Conservation (phyloP, 2,113 vertebrate species). For the Myrmophylax atrothorax region DNA sequence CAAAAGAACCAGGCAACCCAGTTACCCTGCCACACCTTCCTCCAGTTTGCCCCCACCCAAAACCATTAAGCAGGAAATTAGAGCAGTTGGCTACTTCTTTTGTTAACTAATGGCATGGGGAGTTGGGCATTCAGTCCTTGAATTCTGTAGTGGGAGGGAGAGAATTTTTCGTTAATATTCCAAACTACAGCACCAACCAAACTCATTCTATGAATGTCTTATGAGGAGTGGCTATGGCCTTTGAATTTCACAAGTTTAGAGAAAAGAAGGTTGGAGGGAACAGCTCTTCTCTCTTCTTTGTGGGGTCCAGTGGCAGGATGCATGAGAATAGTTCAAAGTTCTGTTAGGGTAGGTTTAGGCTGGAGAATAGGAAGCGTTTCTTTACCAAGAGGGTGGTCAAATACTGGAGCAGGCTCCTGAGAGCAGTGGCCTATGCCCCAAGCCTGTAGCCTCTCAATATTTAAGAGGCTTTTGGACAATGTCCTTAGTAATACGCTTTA, state of each 20-base stretch:
- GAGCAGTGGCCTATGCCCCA: rapidly evolving
- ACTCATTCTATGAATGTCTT: background rate
- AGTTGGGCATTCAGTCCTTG: too few species aligned
- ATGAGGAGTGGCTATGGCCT: background rate
- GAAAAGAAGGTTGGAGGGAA: background rate
- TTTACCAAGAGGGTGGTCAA: background rate
- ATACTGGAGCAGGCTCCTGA: background rate
- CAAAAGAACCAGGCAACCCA: too few species aligned
- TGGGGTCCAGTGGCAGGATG: background rate
- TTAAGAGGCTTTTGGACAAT: background rate
- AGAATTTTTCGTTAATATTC: too few species aligned
- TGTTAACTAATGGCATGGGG: too few species aligned
- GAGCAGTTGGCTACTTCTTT: too few species aligned
- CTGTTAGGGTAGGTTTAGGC: background rate
- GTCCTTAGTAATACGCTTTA: background rate
- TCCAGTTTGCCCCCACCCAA: too few species aligned
- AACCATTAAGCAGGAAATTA: too few species aligned
- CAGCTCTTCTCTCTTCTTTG: background rate
- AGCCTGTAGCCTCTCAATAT: background rate
- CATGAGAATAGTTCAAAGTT: background rate
- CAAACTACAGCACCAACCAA: background rate
- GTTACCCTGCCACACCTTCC: too few species aligned
- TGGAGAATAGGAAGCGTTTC: background rate
- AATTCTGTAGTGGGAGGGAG: too few species aligned
- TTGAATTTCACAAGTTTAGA: background rate